Evolutionary conservation across 2,888 invertebrate genomes (phyloP), one percentile per base, ranked within the genome.

Genomic region (Chaetogeoica ovagalla): DNA sequence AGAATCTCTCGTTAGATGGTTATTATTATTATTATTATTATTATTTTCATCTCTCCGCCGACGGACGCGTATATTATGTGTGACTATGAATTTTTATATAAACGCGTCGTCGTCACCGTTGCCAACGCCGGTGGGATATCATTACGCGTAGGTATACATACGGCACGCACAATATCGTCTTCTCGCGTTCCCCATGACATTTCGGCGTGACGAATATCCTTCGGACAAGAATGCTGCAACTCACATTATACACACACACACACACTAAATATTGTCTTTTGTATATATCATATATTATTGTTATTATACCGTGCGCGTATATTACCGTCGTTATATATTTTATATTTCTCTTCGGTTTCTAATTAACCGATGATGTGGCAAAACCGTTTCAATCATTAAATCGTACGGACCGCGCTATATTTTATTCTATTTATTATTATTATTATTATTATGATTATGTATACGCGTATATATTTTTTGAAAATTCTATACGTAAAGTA

Each of bases 311-410:
- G 71, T 1, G 2, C 43, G 69, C 43, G 43, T 43, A 43, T 60
- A 37, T 43, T 3, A 52, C 37, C 55, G 75, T 63, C 55, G 19
- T 60, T 68, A 19, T 60, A 68, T 59, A 68, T 68, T 68, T 76
- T 66, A 48, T 13, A 59, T 19, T 43, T 57, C 23, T 65, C 66
- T 68, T 60, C 68, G 57, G 68, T 76, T 76, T 76, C 76, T 77
- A 77, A 77, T 77, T 77, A 77, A 77, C 77, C n/a, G 77, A 77
- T 77, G 77, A 77, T 77, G 77, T 69, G 77, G 69, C 77, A 77
- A 77, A 77, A 77, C 70, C 48, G 39, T 69, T 77, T 77, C 70
- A 62, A 77, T 62, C 68, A 48, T 69, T 59, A 52, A 13, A 13
- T 13, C 5, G 17, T 52, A 52, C 11, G 43, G 7, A 52, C 17